These are phyloP conservation scores for Anoura caudifer DNA, from an alignment of 2,113 vertebrate genomes.

Conservation along the genomic window DNA sequence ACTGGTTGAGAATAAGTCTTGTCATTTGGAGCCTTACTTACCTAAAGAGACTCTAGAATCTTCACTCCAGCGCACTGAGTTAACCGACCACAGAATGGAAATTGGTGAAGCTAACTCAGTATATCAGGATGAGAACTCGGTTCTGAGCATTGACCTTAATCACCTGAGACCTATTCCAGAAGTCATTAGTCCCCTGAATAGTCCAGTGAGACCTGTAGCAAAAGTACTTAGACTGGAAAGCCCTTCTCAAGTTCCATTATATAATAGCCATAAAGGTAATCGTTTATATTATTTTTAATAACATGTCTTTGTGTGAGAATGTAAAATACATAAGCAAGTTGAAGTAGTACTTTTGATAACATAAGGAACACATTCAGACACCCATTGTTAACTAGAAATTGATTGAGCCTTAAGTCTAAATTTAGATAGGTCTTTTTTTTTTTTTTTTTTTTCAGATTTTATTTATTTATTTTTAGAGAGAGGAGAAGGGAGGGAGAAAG, in stretches of 20 bases:
- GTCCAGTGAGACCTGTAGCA: slow-evolving; percentile 86
- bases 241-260: slow-evolving; percentile 81
- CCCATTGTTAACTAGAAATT: not conserved
- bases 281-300: slow-evolving; percentile 10
- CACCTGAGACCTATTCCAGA: slow-evolving; percentile 90
- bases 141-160: slow-evolving; percentile 91
- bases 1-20: slow-evolving; percentile 57
- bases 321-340: not conserved
- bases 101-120: slow-evolving; percentile 65
- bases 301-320: not conserved
- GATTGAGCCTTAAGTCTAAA: not conserved
- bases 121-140: slow-evolving; percentile 89
- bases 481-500: no score
- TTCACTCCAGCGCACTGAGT: slow-evolving; percentile 62
- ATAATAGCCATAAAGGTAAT: slow-evolving; percentile 89
- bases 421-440: not conserved
- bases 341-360: not conserved
- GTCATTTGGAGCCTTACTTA: slow-evolving; percentile 74
- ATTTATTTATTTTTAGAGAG: not conserved
- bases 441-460: not conserved
- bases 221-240: slow-evolving; percentile 81
- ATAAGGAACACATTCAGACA: not conserved
- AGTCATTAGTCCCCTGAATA: slow-evolving; percentile 93
- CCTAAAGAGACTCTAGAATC: slow-evolving; percentile 57
- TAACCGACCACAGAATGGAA: slow-evolving; percentile 66